phyloP scores from a whole-genome alignment of 2,797 vertebrate genomes.

The Anomalospiza imberbis region DNA sequence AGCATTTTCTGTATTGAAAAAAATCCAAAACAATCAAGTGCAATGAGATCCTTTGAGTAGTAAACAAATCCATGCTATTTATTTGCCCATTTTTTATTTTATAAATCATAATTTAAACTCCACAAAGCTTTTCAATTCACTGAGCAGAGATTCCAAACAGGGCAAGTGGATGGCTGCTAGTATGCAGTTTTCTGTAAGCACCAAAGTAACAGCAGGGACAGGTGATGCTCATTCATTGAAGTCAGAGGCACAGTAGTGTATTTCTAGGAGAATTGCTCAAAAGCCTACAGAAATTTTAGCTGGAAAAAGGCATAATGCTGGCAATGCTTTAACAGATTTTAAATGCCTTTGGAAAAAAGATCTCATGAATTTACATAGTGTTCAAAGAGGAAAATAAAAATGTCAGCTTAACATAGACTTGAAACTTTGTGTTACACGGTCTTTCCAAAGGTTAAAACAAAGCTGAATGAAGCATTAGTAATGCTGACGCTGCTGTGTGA shows the following conservation, averaged over 20 bases:
- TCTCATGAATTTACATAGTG: not conserved
- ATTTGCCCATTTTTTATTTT: not conserved
- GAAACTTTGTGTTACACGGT: not conserved
- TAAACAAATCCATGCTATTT: not conserved
- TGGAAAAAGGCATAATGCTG: not conserved
- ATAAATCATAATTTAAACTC: not conserved
- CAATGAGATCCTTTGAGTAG: not conserved
- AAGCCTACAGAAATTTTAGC: not conserved
- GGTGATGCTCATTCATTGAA: rapidly evolving
- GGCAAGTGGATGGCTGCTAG: no score
- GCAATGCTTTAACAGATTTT: not conserved
- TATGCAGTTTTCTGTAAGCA: not conserved
- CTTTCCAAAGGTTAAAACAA: not conserved
- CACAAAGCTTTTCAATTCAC: not conserved
- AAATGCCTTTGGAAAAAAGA: not conserved
- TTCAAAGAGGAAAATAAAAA: not conserved
- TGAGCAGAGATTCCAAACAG: not conserved
- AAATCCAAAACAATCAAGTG: not conserved
- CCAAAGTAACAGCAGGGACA: not conserved
- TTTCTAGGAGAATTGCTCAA: not conserved
- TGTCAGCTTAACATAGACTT: not conserved
- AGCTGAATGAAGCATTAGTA: not conserved
- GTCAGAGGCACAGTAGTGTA: not conserved
- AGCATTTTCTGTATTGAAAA: not conserved
- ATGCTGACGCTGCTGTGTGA: not conserved